Evolutionary conservation across 2,113 vertebrate genomes (phyloP).

Genomic region (Peucedramus taeniatus): DNA sequence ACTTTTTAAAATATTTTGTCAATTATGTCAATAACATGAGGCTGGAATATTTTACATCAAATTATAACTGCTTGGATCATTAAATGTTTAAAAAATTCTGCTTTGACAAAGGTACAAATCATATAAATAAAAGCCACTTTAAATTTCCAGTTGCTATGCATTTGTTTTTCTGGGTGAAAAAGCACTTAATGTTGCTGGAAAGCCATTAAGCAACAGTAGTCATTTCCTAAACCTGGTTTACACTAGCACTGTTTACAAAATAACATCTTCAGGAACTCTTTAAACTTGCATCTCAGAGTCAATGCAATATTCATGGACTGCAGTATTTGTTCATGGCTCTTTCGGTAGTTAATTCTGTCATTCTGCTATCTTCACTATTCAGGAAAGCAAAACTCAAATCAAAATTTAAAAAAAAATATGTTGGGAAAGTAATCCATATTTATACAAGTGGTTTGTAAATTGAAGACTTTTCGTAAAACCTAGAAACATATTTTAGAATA

Average conservation of each 20-base stretch:
- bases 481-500: not conserved
- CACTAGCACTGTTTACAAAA: not conserved
- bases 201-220: not conserved
- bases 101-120: not conserved
- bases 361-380: not conserved
- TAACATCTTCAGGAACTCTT: not conserved
- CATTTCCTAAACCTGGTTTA: not conserved
- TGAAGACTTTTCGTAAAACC: not conserved
- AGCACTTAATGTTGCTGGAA: not conserved
- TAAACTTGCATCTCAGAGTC: not conserved
- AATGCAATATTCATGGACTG: not conserved
- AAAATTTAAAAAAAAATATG: not conserved
- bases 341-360: not conserved
- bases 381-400: not conserved
- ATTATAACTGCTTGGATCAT: not conserved
- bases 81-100: not conserved
- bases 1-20: not conserved
- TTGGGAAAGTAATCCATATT: not conserved
- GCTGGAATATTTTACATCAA: not conserved
- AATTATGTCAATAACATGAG: not conserved
- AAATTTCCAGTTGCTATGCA: not conserved
- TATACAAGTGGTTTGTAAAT: not conserved
- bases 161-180: not conserved
- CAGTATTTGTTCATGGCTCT: not conserved
- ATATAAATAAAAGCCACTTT: not conserved